These are phyloP conservation scores for Tubiluchus corallicola DNA, from an alignment of 2,888 invertebrate genomes.

Conservation along the genomic window DNA sequence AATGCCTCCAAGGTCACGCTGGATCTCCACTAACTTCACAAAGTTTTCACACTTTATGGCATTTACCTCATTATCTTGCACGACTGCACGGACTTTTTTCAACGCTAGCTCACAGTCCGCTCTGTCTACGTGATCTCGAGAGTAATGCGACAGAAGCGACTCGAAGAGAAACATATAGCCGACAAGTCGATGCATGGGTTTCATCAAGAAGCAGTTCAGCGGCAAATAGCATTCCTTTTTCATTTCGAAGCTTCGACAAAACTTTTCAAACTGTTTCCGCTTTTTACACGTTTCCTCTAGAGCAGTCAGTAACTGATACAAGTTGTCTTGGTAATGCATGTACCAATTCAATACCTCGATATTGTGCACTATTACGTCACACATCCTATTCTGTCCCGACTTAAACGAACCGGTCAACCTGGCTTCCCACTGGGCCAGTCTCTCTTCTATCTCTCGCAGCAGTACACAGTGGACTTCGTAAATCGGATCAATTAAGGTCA, in stretches of 20 bases:
- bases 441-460: constrained; percentile 54
- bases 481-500: constrained; percentile 44
- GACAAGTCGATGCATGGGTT: constrained; percentile 61
- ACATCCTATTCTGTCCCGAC: neutral
- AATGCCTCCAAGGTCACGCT: constrained; percentile 67
- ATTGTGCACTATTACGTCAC: neutral
- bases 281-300: constrained; percentile 56
- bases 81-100: constrained; percentile 44
- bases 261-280: constrained; percentile 45
- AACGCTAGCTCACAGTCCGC: neutral
- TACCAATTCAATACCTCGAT: constrained; percentile 26
- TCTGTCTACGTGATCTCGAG: constrained; percentile 20
- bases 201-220: constrained; percentile 55
- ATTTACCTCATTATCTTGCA: constrained; percentile 73
- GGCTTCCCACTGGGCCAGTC: constrained; percentile 45
- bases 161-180: constrained; percentile 61
- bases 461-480: constrained; percentile 62
- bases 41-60: constrained; percentile 43
- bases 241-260: constrained; percentile 55
- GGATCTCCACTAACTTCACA: constrained; percentile 66
- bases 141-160: constrained; percentile 47
- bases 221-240: constrained; percentile 72
- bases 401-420: neutral
- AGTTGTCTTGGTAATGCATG: constrained; percentile 40
- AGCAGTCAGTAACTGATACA: constrained; percentile 53